Evolutionary conservation across 2,888 invertebrate genomes (phyloP).

Genomic region (Tillus elongatus): DNA sequence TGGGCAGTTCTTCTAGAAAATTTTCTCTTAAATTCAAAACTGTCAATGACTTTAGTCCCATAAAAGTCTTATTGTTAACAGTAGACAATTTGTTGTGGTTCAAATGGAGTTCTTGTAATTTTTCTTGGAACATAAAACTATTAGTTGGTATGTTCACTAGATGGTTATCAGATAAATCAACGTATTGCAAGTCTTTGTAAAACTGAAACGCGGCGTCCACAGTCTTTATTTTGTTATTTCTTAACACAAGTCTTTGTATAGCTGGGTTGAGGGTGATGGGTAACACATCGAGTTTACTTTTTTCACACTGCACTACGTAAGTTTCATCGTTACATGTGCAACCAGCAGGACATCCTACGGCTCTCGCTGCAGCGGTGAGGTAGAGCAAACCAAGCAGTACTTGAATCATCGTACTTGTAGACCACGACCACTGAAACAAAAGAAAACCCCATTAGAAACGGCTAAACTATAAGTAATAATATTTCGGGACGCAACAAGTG

Average conservation of each 20-base stretch:
- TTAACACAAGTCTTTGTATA: slow-evolving; percentile 73
- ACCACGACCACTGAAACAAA: slow-evolving; percentile 2
- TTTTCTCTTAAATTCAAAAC: slow-evolving; percentile 75
- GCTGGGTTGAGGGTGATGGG: slow-evolving; percentile 88
- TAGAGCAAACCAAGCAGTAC: slow-evolving; percentile 11
- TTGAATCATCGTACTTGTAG: neutral
- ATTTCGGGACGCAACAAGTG: no score
- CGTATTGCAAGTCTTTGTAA: slow-evolving; percentile 75
- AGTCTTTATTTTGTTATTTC: slow-evolving; percentile 78
- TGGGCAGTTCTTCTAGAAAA: slow-evolving; percentile 68
- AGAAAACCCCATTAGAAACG: no score
- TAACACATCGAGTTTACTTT: slow-evolving; percentile 77
- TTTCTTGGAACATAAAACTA: slow-evolving; percentile 72
- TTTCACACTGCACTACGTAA: slow-evolving; percentile 75
- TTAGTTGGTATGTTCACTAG: slow-evolving; percentile 70
- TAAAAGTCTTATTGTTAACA: slow-evolving; percentile 70
- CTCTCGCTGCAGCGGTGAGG: slow-evolving; percentile 41
- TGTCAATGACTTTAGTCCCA: slow-evolving; percentile 66
- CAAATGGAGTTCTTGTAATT: slow-evolving; percentile 72
- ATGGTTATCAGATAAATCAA: slow-evolving; percentile 78
- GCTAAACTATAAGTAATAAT: no score
- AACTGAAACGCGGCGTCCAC: slow-evolving; percentile 85
- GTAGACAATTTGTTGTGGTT: slow-evolving; percentile 79
- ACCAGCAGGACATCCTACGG: slow-evolving; percentile 71
- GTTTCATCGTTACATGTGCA: slow-evolving; percentile 87